These are phyloP conservation scores for Keiferia lycopersicella DNA, from an alignment of 2,888 invertebrate species.

Conservation along the genomic window DNA sequence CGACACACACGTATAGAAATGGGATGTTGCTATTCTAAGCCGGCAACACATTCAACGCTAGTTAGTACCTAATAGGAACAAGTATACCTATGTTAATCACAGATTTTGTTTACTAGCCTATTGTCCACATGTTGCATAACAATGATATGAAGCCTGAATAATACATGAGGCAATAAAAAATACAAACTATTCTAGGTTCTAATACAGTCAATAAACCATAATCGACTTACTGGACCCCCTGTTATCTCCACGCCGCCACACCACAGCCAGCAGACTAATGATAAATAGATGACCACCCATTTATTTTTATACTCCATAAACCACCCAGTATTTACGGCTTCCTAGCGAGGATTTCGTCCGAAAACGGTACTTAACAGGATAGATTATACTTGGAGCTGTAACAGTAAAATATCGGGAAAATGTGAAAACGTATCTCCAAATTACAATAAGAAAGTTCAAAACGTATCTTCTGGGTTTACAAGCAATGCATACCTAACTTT, in stretches of 20 bases:
- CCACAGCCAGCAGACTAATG: slow-evolving; percentile 8
- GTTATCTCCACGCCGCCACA: slow-evolving; percentile 31
- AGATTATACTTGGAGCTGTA: neutral
- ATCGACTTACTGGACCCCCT: slow-evolving; percentile 29
- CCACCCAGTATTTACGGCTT: slow-evolving; percentile 15
- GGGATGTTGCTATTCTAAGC: too few species aligned
- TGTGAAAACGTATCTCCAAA: neutral
- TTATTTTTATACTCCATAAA: slow-evolving; percentile 26
- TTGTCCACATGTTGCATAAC: too few species aligned
- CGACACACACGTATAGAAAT: too few species aligned
- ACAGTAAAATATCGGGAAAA: neutral
- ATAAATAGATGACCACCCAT: slow-evolving; percentile 26
- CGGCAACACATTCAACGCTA: too few species aligned
- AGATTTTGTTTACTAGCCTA: too few species aligned
- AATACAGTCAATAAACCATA: slow-evolving; percentile 22
- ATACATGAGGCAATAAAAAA: neutral
- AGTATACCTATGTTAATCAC: neutral
- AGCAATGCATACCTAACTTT: too few species aligned
- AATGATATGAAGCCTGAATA: neutral
- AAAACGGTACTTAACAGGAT: slow-evolving; percentile 26
- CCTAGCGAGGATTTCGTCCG: slow-evolving; percentile 6
- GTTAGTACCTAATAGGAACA: too few species aligned
- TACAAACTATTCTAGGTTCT: neutral
- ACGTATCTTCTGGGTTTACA: too few species aligned
- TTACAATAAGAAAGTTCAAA: too few species aligned